Evolutionary conservation across 2,797 vertebrate species (phyloP), one percentile per base, ranked within the genome.

Genomic region (Fratercula arctica): DNA sequence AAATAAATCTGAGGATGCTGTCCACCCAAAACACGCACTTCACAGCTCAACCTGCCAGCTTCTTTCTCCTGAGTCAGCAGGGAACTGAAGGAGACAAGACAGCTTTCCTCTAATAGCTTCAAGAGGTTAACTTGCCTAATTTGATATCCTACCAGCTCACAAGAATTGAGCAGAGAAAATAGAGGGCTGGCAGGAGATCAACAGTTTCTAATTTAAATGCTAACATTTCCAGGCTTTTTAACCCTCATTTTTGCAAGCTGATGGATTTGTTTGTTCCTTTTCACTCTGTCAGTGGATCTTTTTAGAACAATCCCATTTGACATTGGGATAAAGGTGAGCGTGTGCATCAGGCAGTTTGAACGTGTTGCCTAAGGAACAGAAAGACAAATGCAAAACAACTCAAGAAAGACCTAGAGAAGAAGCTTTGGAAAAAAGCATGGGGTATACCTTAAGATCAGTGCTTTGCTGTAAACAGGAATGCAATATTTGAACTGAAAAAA

Each of bases 201-300:
- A 50, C 76, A 67, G 35, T 87, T 95, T 81, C 33, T 11, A 59
- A 70, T 91, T 83, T 72, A 86, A 91, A 88, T 80, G 77, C 63
- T 82, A 95, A 79, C 60, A 64, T 83, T 94, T 76, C 61, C 67
- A 94, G 63, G 73, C 43, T 80, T 96, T 88, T 90, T 45, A 86
- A 89, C 67, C 26, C 86, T 70, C 37, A 28, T 82, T 85, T 95
- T 73, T 33, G 13, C 50, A 90, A 74, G 53, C 12, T 77, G 75
- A 78, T 79, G 67, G 79, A 91, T 93, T 92, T 78, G 33, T 70
- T 90, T 85, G 21, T 37, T 94, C 48, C 41, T 80, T 92, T 94
- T 63, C 74, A 73, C 46, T 85, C 77, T 64, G 50, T 57, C 64
- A 81, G 33, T 48, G 33, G 39, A 75, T 76, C 48, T 89, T 75